phyloP scores from a whole-genome alignment of 2,888 invertebrate species.

The Podabrus alpinus region DNA sequence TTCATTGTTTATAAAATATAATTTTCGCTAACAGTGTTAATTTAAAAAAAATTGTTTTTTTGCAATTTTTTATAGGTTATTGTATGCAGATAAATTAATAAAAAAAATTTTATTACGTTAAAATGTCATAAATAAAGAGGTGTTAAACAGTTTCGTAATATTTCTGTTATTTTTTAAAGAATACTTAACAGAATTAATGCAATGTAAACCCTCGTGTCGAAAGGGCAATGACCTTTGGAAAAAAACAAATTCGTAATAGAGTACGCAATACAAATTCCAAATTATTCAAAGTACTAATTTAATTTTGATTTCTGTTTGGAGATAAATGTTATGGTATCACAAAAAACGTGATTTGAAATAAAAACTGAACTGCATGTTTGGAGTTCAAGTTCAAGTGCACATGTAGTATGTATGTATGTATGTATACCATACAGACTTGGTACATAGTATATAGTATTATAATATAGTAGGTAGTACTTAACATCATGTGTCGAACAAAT shows the following conservation, averaged over 20 bases:
- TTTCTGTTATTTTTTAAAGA: background rate
- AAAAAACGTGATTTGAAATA: background rate
- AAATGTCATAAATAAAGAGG: background rate
- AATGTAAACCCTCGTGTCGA: background rate
- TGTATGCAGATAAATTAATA: background rate
- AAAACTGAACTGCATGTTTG: constrained; percentile 2
- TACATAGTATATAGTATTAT: background rate
- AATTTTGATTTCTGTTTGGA: background rate
- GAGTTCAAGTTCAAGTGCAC: constrained; percentile 5
- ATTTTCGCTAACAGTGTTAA: background rate
- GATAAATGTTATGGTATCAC: background rate
- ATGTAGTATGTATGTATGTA: too few relatives aligned
- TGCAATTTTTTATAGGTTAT: background rate
- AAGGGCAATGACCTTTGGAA: background rate
- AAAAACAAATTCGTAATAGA: background rate
- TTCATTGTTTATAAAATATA: background rate
- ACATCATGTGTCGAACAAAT: background rate
- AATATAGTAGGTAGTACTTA: background rate
- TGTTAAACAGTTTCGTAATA: background rate
- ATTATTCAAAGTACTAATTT: background rate
- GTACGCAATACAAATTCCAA: background rate
- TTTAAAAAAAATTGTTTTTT: background rate
- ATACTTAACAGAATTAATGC: background rate
- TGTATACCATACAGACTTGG: background rate
- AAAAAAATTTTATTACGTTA: background rate